Conservation (phyloP, 2,888 invertebrate species). For the Lacanobia wlatinum region DNA sequence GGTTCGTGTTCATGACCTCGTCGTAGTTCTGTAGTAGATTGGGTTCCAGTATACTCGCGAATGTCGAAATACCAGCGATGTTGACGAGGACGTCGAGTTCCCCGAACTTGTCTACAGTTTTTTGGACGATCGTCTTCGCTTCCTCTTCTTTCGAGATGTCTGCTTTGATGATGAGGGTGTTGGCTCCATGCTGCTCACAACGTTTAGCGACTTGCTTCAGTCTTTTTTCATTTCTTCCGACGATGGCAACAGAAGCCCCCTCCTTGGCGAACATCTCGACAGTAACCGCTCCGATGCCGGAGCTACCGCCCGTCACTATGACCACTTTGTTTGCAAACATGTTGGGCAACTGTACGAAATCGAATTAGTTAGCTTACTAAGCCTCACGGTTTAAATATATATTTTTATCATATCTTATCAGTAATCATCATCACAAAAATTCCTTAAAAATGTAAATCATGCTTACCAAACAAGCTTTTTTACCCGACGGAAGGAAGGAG, state of each 20-base stretch:
- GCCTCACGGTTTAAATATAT: too few relatives aligned
- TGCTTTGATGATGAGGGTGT: constrained; percentile 30
- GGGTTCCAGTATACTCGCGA: constrained; percentile 39
- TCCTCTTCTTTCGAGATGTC: constrained; percentile 48
- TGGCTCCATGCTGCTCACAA: constrained; percentile 24
- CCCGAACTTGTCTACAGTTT: constrained; percentile 39
- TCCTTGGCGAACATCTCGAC: constrained; percentile 49
- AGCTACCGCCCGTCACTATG: constrained; percentile 43
- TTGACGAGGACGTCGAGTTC: constrained; percentile 38
- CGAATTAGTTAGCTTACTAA: too few relatives aligned
- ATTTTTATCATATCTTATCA: too few relatives aligned
- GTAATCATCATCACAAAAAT: too few relatives aligned
- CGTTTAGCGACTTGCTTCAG: constrained; percentile 42
- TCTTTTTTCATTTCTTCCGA: constrained; percentile 60
- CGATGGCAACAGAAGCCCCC: constrained; percentile 63
- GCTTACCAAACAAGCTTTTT: too few relatives aligned
- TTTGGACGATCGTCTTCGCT: constrained; percentile 33
- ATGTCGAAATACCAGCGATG: constrained; percentile 29
- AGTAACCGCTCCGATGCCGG: constrained; percentile 68
- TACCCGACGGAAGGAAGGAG: too few relatives aligned
- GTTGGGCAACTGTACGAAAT: too few relatives aligned
- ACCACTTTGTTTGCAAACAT: too few relatives aligned
- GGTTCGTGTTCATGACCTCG: constrained; percentile 65
- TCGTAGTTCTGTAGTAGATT: constrained; percentile 65
- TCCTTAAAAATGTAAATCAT: too few relatives aligned